Conservation (phyloP, 1,140 invertebrate species). For the Caenorhabditis remanei region DNA sequence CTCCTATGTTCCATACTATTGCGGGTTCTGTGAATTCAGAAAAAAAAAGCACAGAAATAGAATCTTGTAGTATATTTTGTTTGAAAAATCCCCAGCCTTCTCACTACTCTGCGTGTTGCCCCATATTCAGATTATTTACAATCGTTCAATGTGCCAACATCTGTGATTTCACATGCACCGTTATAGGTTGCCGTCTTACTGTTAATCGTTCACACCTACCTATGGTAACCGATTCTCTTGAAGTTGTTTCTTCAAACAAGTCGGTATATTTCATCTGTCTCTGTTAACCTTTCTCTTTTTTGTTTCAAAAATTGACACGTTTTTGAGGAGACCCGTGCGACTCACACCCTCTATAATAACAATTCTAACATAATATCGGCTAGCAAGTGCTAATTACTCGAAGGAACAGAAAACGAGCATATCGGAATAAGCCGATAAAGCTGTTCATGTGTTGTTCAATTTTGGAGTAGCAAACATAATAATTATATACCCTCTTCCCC, state of each 20-base stretch:
- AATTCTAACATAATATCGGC: not conserved
- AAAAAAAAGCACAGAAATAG: too few relatives aligned
- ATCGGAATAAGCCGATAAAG: conserved; percentile 43
- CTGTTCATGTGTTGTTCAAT: conserved; percentile 22
- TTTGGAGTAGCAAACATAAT: conserved; percentile 39
- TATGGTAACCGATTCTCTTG: conserved; percentile 37
- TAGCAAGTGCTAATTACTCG: not conserved
- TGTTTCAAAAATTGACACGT: conserved; percentile 27
- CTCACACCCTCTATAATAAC: conserved; percentile 44
- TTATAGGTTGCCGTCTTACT: not conserved
- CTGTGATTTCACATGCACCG: not conserved
- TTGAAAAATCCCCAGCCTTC: too few relatives aligned
- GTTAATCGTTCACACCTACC: conserved; percentile 45
- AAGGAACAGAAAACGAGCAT: not conserved
- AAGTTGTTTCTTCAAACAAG: not conserved
- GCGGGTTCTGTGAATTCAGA: too few relatives aligned
- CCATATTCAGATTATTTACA: too few relatives aligned
- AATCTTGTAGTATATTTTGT: too few relatives aligned
- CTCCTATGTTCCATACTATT: too few relatives aligned
- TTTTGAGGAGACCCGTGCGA: not conserved
- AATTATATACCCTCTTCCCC: not conserved
- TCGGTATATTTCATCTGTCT: not conserved
- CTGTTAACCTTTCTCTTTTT: not conserved
- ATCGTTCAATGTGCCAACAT: not conserved
- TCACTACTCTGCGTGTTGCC: too few relatives aligned